These are phyloP conservation scores for Triplophysa yarkandensis DNA, from an alignment of 2,797 vertebrate genomes.

Conservation along the genomic window DNA sequence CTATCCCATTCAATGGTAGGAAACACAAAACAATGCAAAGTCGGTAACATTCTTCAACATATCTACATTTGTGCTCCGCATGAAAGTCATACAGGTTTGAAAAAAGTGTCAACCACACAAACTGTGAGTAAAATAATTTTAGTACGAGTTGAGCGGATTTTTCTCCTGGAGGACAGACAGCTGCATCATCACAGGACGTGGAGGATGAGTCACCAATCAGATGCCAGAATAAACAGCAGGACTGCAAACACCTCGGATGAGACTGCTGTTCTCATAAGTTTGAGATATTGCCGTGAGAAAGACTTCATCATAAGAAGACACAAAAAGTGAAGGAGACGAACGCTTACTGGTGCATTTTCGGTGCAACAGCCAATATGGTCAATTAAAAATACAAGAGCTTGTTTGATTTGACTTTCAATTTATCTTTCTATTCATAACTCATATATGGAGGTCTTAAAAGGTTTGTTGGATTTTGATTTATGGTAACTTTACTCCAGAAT, in stretches of 20 bases:
- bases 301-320: neutral
- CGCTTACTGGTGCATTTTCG: neutral
- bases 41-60: too few relatives aligned
- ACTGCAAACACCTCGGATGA: neutral
- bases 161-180: slow-evolving; percentile 10
- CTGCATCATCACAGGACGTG: neutral
- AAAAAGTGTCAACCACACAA: neutral
- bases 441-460: too few relatives aligned
- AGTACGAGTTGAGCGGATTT: neutral
- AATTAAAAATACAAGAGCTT: too few relatives aligned
- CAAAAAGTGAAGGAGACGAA: neutral
- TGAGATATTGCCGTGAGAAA: neutral
- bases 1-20: too few relatives aligned
- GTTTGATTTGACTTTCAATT: too few relatives aligned
- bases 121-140: neutral
- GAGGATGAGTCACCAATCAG: slow-evolving; percentile 19
- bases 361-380: too few relatives aligned
- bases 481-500: neutral
- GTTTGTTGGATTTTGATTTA: neutral
- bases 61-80: neutral
- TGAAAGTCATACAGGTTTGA: too few relatives aligned
- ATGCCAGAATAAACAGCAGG: slow-evolving; percentile 20
- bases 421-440: too few relatives aligned
- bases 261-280: neutral
- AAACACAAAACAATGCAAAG: too few relatives aligned